Conservation (phyloP, 2,888 invertebrate species). For the Lithophane leautieri region DNA sequence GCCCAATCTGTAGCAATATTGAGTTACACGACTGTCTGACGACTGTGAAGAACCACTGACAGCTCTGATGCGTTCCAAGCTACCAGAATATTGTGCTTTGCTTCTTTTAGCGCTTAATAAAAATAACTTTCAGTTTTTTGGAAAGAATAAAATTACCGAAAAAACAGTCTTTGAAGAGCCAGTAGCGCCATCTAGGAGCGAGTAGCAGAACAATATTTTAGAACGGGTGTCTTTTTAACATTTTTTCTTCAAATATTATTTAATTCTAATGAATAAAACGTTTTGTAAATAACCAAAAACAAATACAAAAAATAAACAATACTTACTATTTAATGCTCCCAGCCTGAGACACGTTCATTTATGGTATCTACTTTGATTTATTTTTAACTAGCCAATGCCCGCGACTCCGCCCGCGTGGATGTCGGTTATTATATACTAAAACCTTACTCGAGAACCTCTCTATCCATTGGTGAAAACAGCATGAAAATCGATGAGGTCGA, state of each 20-base stretch:
- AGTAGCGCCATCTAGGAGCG: slow-evolving; percentile 64
- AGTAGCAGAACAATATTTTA: slow-evolving; percentile 55
- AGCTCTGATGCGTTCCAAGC: slow-evolving; percentile 53
- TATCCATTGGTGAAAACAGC: too few relatives aligned
- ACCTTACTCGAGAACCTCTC: too few relatives aligned
- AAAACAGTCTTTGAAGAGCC: accelerated
- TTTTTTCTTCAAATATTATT: neutral
- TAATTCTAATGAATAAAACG: neutral
- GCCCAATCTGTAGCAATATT: slow-evolving; percentile 63
- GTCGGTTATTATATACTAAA: too few relatives aligned
- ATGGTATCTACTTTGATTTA: neutral
- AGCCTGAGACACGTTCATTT: neutral
- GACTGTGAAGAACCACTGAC: slow-evolving; percentile 49
- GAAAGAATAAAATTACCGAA: neutral
- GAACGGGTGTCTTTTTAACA: neutral
- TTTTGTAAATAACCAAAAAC: neutral
- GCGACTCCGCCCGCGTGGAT: too few relatives aligned
- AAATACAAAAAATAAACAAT: too few relatives aligned
- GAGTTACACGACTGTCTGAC: slow-evolving; percentile 63
- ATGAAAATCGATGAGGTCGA: too few relatives aligned
- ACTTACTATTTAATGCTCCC: neutral
- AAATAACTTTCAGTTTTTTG: neutral
- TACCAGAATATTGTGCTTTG: slow-evolving; percentile 28
- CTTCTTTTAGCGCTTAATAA: slow-evolving; percentile 22
- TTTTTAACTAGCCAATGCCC: neutral